Conservation (phyloP, 2,888 invertebrate genomes). For the Buathra laborator region DNA sequence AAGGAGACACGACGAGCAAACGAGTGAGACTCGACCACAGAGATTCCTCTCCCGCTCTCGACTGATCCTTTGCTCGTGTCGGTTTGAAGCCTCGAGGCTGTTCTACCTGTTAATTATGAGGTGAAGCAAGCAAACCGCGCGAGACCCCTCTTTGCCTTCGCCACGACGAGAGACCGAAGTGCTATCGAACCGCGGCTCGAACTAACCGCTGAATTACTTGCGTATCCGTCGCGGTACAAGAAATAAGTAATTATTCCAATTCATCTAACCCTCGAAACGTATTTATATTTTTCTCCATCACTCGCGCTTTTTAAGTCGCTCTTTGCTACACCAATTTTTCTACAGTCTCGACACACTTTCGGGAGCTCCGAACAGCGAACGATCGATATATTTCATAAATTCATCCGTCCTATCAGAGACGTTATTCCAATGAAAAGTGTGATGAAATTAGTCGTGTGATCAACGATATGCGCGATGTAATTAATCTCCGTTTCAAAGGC, state of each 20-base stretch:
- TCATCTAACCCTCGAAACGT: slow-evolving; percentile 9
- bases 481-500: too few species aligned
- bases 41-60: slow-evolving; percentile 3
- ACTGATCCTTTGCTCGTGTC: neutral
- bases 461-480: too few species aligned
- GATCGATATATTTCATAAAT: too few species aligned
- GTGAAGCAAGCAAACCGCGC: slow-evolving; percentile 49
- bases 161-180: slow-evolving; percentile 1
- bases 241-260: slow-evolving; percentile 30
- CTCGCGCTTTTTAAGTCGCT: too few species aligned
- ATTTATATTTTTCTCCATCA: too few species aligned
- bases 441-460: too few species aligned
- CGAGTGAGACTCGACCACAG: slow-evolving; percentile 25
- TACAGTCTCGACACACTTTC: too few species aligned
- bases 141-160: slow-evolving; percentile 8
- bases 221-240: slow-evolving; percentile 12
- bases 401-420: too few species aligned
- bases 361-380: too few species aligned
- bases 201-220: slow-evolving; percentile 39
- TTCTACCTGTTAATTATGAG: slow-evolving; percentile 36
- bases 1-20: slow-evolving; percentile 24
- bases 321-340: too few species aligned
- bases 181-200: slow-evolving; percentile 43
- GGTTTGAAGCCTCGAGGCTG: slow-evolving; percentile 31
- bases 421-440: too few species aligned